Conservation (phyloP, 2,888 invertebrate species). For the Tachina lurida region DNA sequence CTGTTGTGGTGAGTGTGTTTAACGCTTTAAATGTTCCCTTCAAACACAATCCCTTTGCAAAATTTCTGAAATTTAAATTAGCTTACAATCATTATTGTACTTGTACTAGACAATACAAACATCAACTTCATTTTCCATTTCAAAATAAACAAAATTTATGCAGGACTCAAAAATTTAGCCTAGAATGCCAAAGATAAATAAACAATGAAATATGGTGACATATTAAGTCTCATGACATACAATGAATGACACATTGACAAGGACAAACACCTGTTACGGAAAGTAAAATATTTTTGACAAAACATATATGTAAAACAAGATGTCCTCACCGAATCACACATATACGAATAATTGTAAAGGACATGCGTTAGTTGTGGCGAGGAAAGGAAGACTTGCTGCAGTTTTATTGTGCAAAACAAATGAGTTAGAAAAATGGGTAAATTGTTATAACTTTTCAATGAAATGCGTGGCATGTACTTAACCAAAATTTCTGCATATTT, state of each 20-base stretch:
- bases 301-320: not conserved
- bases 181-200: not conserved
- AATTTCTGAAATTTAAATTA: not conserved
- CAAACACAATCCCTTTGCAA: not conserved
- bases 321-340: not conserved
- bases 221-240: constrained; percentile 30
- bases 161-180: not conserved
- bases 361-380: not conserved
- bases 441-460: constrained; percentile 55
- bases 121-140: not conserved
- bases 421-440: constrained; percentile 51
- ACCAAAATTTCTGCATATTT: not conserved
- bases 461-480: constrained; percentile 1
- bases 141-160: not conserved
- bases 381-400: not conserved
- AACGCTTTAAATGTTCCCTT: too few relatives aligned
- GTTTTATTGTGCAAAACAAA: constrained; percentile 21
- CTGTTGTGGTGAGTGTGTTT: too few relatives aligned
- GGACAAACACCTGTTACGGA: constrained; percentile 41
- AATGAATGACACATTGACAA: constrained; percentile 13
- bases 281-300: constrained; percentile 22
- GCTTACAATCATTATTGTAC: not conserved
- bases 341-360: not conserved
- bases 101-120: not conserved
- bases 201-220: constrained; percentile 44